Evolutionary conservation across 1,140 invertebrate genomes (phyloP).

Genomic region (Brachionus paranguensis): DNA sequence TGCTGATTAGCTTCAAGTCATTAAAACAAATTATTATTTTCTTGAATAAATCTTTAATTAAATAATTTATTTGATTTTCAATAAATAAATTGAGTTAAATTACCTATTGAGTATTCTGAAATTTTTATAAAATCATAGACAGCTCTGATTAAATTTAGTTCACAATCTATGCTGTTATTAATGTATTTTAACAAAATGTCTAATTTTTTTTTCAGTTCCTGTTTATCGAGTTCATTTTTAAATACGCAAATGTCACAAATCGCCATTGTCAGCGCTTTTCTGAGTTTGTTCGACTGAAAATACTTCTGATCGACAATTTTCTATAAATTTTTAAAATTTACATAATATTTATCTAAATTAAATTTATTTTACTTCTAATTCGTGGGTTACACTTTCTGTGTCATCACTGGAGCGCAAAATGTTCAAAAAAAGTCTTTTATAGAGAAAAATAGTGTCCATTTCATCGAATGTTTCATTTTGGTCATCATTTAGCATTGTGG

Average conservation of each 20-base stretch:
- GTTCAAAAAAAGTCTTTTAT: neutral
- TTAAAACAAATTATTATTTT: conserved; percentile 1
- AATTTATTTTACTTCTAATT: neutral
- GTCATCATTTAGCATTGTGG: neutral
- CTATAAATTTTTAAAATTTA: neutral
- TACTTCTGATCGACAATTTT: neutral
- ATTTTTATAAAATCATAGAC: conserved; percentile 8
- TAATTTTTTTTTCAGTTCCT: neutral
- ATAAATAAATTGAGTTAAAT: neutral
- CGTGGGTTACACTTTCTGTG: neutral
- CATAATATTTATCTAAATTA: no score
- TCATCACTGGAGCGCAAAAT: neutral
- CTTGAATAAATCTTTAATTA: conserved; percentile 1
- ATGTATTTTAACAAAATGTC: neutral
- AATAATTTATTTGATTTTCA: neutral
- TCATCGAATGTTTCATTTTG: neutral
- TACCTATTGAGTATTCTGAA: neutral
- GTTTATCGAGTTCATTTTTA: conserved; percentile 8
- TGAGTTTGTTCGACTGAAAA: neutral
- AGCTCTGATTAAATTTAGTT: neutral
- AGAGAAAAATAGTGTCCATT: neutral
- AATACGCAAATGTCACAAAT: neutral
- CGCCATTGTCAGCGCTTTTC: neutral
- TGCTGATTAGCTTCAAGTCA: neutral
- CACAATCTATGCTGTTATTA: neutral